These are phyloP conservation scores for Steromphala cineraria DNA, from an alignment of 2,888 invertebrate genomes.

Conservation along the genomic window DNA sequence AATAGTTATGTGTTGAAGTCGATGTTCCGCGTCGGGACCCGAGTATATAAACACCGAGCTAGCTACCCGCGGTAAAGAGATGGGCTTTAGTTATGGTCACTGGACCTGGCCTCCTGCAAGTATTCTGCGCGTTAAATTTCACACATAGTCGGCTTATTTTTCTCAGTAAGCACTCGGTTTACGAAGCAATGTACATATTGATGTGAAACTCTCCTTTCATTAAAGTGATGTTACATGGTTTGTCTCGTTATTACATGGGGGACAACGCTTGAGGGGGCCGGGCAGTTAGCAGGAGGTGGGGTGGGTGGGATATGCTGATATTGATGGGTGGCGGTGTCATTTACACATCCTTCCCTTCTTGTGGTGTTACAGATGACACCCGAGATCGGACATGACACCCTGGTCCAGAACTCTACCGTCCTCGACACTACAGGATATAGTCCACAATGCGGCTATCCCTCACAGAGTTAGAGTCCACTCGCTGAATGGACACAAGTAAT, in stretches of 20 bases:
- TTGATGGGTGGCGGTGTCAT: no score
- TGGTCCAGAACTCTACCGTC: neutral
- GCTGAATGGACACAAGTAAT: conserved; percentile 9
- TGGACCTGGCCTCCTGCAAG: neutral
- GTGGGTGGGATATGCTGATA: neutral
- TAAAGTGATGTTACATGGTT: neutral
- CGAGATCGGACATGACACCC: no score
- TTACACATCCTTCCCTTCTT: no score
- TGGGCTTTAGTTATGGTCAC: neutral
- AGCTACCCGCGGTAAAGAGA: neutral
- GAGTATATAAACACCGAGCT: neutral
- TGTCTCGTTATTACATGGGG: neutral
- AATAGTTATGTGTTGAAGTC: neutral
- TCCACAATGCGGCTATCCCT: no score
- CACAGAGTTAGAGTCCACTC: neutral
- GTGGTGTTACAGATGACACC: no score
- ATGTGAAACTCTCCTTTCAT: neutral
- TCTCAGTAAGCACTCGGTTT: neutral
- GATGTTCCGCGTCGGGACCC: neutral
- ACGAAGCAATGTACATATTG: neutral
- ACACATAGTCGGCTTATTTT: neutral
- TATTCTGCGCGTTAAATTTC: conserved; percentile 3
- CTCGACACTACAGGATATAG: neutral
- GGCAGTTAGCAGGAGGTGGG: neutral
- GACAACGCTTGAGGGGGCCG: neutral